Evolutionary conservation across 2,797 vertebrate species (phyloP), one percentile per base, ranked within the genome.

Genomic region (Coracias cyanogaster): DNA sequence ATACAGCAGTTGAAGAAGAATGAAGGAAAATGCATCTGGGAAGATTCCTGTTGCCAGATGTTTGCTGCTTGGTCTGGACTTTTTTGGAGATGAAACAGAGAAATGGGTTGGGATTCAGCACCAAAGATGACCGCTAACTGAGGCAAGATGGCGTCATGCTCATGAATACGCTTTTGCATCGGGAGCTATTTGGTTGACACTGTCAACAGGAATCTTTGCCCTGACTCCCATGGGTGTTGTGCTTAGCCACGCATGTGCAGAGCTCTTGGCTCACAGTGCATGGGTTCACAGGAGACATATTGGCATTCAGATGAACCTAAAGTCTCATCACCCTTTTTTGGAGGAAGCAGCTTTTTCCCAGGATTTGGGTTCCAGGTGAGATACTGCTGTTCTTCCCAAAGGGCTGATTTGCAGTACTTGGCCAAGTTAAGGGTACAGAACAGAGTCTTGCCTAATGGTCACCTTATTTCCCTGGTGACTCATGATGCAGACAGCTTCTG

Each of bases 161-260:
- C 31, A 29, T 25, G n/a, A 45, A 21, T 1, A 2, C 19, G 7
- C 3, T 83, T 86, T 70, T 70, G 31, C 6, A 2, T 10, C 9
- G 3, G 39, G 45, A 41, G 19, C 12, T 29, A 3, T 26, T 69
- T 49, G 39, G 24, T 16, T 77, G 51, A 8, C 10, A 4, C 57
- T n/a, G 65, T 62, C 76, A 54, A 21, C 0, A 4, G 35, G 45
- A 25, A 43, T 35, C 21, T 79, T 60, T 25, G 48, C 43, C 43
- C 15, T 22, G 43, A 69, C 17, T 37, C 12, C 28, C 6, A 0
- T 0, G 18, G 43, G 12, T 2, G 2, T 2, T 52, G 51, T 16
- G 46, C 55, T 67, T 37, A 55, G 55, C 31, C 31, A 17, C 0
- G 3, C 0, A 0, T 12, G 62, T 82, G 25, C 58, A 33, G 43